Base-by-base conservation (phyloP, 2,888 invertebrate species). In the Caenorhabditis doughertyi region DNA sequence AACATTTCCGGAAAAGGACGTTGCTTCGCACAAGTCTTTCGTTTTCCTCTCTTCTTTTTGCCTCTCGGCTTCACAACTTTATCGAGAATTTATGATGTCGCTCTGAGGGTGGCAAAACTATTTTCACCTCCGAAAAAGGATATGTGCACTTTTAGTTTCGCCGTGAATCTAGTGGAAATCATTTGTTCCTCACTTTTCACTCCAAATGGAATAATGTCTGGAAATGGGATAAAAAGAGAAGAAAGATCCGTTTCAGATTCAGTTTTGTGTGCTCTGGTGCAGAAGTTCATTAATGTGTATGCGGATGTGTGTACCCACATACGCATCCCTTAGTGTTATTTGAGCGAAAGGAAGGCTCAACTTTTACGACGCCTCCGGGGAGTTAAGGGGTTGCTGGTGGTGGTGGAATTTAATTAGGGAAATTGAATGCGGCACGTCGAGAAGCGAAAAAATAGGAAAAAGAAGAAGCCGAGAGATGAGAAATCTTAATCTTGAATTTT, bases 361-460 rank as follows among this genome's bases (percentile, higher is more conserved):
- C 77, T 77, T 77, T 77, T 70, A 77, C 77, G 77, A 68, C 77
- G 77, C 77, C 77, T 77, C 77, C 68, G 77, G 77, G 77, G 77
- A 77, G 77, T 68, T 77, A 77, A 77, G 68, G 51, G 68, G 68
- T 62, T 77, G 62, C 68, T 77, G 44, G 67, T 68, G 27, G 68
- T 62, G 39, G 67, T 68, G 51, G 60, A 76, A 76, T 77, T 77
- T 77, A 77, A 77, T 77, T 77, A 77, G 77, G 68, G 35, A 77
- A 68, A 77, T 77, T 77, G 77, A 62, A 68, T 77, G 58, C 67
- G 58, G 32, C 58, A 53, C 68, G 44, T n/a, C 56, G 39, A 35
- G 42, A 35, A 47, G n/a, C 51, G 47, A 35, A 8, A 42, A 18
- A 39, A 18, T n/a, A n/a, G n/a, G n/a, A 25, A 25, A 56, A 67